Base-by-base conservation (phyloP, 2,888 invertebrate genomes). In the Pseudococcus jackbeardsleyi region DNA sequence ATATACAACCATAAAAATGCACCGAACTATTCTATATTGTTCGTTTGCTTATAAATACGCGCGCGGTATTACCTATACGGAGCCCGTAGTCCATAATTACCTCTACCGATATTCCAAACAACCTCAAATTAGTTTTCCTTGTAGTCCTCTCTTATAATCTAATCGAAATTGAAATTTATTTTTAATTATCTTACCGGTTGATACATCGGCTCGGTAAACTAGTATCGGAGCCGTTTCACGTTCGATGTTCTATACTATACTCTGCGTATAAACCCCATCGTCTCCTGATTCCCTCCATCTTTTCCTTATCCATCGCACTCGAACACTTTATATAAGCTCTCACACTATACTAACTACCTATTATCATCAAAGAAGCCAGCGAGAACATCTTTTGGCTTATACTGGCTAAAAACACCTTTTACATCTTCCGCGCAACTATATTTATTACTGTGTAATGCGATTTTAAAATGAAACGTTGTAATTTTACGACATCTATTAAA, bases 101-200 rank as follows among this genome's bases (percentile, higher is more conserved):
- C 88, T 88, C 82, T 54, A 82, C 88, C 82, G 54, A 88, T 88
- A 88, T 54, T 77, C 82, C 88, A 82, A 88, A 88, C 88, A 82
- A 82, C 88, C 82, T 88, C 88, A 88, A 88, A 88, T 88, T 88
- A 88, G 88, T 88, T 88, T 88, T 88, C 79, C 88, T 88, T 88
- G 88, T 88, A 88, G 88, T 88, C 88, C 82, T 82, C 88, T 88
- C 82, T 88, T 88, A 88, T 88, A 88, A 88, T 88, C 88, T 88
- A 88, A 88, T 88, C 88, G 88, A 88, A 88, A 88, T 88, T 88
- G 88, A 88, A 88, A 88, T 88, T 88, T 88, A 88, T 88, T 88
- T 88, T 88, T 88, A 88, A 88, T 88, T 88, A 88, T 88, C 88
- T 88, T 77, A 50, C 88, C 88, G 88, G 88, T 88, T 88, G 88